Conservation (phyloP, 2,888 invertebrate genomes). For the Habroteleia sp. region DNA sequence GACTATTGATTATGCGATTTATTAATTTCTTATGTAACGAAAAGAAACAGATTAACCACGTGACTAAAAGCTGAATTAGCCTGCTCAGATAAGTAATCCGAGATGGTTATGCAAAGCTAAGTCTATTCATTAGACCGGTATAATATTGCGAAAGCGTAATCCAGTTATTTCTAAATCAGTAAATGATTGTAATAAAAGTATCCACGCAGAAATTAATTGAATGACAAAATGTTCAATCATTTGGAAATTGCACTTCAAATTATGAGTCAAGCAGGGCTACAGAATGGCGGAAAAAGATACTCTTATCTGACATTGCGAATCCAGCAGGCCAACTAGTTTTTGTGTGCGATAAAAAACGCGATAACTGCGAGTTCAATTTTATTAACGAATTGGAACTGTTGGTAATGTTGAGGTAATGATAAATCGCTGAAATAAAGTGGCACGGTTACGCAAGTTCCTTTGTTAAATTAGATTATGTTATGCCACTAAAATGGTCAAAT, state of each 20-base stretch:
- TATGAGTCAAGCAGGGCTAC: not conserved
- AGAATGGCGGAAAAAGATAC: not conserved
- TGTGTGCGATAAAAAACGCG: not conserved
- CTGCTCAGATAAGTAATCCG: conserved; percentile 28
- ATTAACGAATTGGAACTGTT: not conserved
- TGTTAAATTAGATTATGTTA: conserved; percentile 13
- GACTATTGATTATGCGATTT: no score
- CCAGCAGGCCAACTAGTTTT: not conserved
- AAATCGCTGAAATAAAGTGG: conserved; percentile 1
- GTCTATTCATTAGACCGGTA: conserved; percentile 27
- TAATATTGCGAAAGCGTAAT: conserved; percentile 39
- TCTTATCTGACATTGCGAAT: no score
- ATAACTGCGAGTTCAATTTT: conserved; percentile 1
- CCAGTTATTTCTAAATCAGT: conserved; percentile 38
- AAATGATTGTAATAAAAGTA: conserved; percentile 30
- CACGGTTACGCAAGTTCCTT: not conserved
- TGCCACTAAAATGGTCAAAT: conserved; percentile 12
- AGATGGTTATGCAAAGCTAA: conserved; percentile 51
- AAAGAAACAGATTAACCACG: conserved; percentile 16
- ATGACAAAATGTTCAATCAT: conserved; percentile 19
- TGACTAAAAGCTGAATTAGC: conserved; percentile 21
- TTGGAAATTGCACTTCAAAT: not conserved
- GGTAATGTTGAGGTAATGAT: not conserved
- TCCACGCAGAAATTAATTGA: conserved; percentile 23
- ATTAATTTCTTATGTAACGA: no score